phyloP scores from a whole-genome alignment of 2,113 vertebrate genomes.

The Elgaria multicarinata region DNA sequence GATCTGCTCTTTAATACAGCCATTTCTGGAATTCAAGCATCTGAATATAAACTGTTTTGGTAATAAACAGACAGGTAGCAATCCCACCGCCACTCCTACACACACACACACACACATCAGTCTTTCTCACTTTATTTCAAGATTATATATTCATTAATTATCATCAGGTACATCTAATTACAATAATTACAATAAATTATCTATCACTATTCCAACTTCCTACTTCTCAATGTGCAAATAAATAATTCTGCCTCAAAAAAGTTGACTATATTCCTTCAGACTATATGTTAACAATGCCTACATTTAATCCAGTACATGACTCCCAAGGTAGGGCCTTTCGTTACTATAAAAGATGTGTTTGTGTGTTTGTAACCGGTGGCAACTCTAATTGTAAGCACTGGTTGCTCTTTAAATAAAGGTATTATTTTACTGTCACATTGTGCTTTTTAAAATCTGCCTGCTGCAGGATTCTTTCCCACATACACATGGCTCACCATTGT shows the following conservation, averaged over 20 bases:
- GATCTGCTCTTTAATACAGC: background rate
- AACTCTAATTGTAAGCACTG: background rate
- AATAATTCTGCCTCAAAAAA: background rate
- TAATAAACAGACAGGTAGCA: background rate
- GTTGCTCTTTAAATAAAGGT: background rate
- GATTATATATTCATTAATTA: background rate
- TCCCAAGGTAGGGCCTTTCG: background rate
- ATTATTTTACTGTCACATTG: background rate
- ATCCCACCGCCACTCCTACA: background rate
- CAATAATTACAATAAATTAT: background rate
- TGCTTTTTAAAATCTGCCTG: background rate
- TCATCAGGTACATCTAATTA: background rate
- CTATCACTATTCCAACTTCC: background rate
- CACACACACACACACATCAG: no score
- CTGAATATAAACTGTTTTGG: background rate
- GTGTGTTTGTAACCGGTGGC: background rate
- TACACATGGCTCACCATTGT: background rate
- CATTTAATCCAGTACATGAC: background rate
- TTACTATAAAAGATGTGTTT: background rate
- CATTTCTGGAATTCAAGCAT: no score
- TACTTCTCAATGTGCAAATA: background rate
- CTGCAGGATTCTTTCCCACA: background rate
- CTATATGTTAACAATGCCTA: no score
- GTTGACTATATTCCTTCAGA: no score
- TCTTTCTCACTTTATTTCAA: background rate